phyloP scores from a whole-genome alignment of 64 coral and sea anemone species.

The Pocillopora damicornis region DNA sequence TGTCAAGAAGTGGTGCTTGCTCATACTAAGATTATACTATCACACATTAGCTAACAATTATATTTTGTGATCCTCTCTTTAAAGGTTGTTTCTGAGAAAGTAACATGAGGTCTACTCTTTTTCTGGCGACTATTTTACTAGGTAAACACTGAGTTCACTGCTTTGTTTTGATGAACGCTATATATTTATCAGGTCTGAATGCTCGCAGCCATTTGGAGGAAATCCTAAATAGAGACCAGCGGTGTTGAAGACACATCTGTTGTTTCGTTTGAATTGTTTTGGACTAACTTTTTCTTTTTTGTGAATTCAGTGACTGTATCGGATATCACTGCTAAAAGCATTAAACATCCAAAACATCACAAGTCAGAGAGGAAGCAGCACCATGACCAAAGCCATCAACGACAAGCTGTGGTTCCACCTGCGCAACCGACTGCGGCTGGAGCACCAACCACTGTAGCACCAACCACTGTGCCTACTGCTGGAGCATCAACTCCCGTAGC shows the following conservation, averaged over 20 bases:
- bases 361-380: neutral
- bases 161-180: no score
- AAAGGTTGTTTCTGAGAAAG: neutral
- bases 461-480: neutral
- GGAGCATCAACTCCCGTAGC: neutral
- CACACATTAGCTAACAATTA: no score
- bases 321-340: slow-evolving; percentile 1
- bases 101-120: neutral
- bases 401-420: neutral
- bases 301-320: neutral
- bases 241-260: neutral
- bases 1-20: no score
- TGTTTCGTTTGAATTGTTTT: neutral
- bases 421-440: neutral
- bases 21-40: no score
- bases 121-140: neutral
- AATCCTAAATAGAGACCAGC: neutral
- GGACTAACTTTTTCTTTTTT: neutral
- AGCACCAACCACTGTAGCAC: neutral
- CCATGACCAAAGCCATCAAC: slow-evolving; percentile 15
- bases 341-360: neutral
- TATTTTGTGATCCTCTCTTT: neutral
- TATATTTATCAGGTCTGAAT: neutral
- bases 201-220: neutral
- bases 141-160: slow-evolving; percentile 3